Evolutionary conservation across 1,140 invertebrate species (phyloP), one percentile per base, ranked within the genome.

Genomic region (Agrilus planipennis): DNA sequence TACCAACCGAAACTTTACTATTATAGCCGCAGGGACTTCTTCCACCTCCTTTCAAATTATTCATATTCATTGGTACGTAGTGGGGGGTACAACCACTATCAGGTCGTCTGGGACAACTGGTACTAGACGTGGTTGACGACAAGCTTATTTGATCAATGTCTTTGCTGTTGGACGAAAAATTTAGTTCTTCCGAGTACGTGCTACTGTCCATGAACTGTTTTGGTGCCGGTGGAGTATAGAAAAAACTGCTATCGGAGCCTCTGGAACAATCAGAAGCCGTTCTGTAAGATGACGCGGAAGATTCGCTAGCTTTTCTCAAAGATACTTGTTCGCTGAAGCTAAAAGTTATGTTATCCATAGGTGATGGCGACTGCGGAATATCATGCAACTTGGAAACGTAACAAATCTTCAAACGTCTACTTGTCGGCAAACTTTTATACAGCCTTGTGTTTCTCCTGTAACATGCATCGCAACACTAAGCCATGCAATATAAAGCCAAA

Each of bases 241-340:
- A 74, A 12, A 72, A 50, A 37, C 73, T 71, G 45, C 65, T 71
- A 45, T 72, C 70, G 17, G 70, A 72, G 30, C 67, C 67, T 62
- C 71, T 73, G 51, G 60, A 64, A 60, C 51, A 58, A 52, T 52
- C 39, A 53, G 41, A 47, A 14, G 43, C 46, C 28, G 50, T 53
- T 41, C 49, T 45, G 37, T 48, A 54, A 17, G 50, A 47, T 7
- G 46, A 48, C n/a, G 48, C 41, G 1, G 54, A 55, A 31, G 51
- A 38, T 6, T 28, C 43, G 43, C 51, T 49, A 25, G 11, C 12
- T 42, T 46, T 46, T 37, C 51, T 44, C 17, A 42, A 35, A 11
- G 43, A 42, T 7, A 55, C 37, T 46, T 53, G 45, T 44, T 60
- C 51, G 32, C 44, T 49, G 46, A 61, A 61, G 36, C 41, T 44